These are phyloP conservation scores for Agelastica alni DNA, from an alignment of 2,888 invertebrate genomes.

Conservation along the genomic window DNA sequence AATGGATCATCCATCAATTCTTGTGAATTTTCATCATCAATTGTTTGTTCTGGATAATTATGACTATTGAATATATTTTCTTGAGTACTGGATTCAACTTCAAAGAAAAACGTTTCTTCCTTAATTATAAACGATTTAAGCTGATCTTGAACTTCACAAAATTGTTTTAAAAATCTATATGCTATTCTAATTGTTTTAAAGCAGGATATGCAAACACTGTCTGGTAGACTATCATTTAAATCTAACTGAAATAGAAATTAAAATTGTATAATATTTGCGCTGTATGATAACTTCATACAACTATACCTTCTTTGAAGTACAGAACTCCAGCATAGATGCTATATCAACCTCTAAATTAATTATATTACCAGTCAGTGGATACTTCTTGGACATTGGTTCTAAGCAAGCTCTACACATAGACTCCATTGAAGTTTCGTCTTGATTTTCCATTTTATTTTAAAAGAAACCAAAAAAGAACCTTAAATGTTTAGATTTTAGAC, in stretches of 20 bases:
- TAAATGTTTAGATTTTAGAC: too few relatives aligned
- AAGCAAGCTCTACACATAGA: constrained; percentile 2
- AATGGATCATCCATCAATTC: too few relatives aligned
- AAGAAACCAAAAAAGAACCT: too few relatives aligned
- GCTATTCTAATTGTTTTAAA: background rate
- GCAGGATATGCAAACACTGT: background rate
- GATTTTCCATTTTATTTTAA: too few relatives aligned
- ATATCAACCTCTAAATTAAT: background rate
- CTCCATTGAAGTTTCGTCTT: too few relatives aligned
- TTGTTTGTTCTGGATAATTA: background rate
- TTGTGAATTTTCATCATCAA: too few relatives aligned
- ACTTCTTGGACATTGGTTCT: background rate
- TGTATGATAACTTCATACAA: too few relatives aligned
- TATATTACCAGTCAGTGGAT: background rate
- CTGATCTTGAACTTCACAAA: background rate
- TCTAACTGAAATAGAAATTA: constrained; percentile 7
- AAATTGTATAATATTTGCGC: too few relatives aligned
- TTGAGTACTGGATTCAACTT: background rate
- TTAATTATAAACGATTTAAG: background rate
- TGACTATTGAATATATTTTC: too few relatives aligned
- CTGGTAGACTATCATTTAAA: background rate
- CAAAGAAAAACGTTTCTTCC: background rate
- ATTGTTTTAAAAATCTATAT: background rate
- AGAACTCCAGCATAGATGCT: background rate
- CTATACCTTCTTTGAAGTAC: background rate